Base-by-base conservation (phyloP, 2,113 vertebrate species). In the Vanacampus margaritifer region DNA sequence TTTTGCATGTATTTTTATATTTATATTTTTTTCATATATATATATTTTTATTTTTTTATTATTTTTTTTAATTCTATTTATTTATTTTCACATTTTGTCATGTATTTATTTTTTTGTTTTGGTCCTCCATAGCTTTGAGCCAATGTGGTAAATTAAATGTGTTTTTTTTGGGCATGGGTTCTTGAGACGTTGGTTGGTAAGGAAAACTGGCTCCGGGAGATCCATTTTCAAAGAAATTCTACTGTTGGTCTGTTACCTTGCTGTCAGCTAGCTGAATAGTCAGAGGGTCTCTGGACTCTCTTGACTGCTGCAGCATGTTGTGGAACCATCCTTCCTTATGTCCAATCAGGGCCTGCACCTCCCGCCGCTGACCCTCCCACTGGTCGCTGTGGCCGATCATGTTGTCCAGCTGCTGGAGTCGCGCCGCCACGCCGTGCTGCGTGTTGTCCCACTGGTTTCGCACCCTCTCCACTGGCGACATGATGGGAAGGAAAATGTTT, bases 391-490 rank as follows among this genome's bases (percentile, higher is more conserved):
- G 95, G 0, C 82, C 65, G 64, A 94, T 89, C 96, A 99, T 96
- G 78, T 89, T 79, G 68, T 94, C 94, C 60, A 99, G 93, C 88
- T 98, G 94, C 84, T 92, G 92, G 70, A 94, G 95, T 2, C 97
- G 90, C 13, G 92, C 64, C 86, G 95, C 95, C 0, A 98, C 92
- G 0, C 94, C 93, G 0, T 97, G 91, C 86, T 99, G 94, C 0
- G 97, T 98, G 66, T 35, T 90, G 79, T 99, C 96, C 96, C 96
- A 99, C 75, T 96, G 96, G 86, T 77, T 94, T 81, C 91, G 94
- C 1, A 98, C 93, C 82, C 88, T 95, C 74, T 98, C 96, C 91
- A 97, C 97, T 99, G 57, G 6, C 71, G 39, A 74, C 45, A 73
- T 12, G 21, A 5, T 3, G n/a, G 5, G 13, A 14, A 14, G 23